These are phyloP conservation scores for Xerus rutilus DNA, from an alignment of 2,797 vertebrate genomes.

Conservation along the genomic window DNA sequence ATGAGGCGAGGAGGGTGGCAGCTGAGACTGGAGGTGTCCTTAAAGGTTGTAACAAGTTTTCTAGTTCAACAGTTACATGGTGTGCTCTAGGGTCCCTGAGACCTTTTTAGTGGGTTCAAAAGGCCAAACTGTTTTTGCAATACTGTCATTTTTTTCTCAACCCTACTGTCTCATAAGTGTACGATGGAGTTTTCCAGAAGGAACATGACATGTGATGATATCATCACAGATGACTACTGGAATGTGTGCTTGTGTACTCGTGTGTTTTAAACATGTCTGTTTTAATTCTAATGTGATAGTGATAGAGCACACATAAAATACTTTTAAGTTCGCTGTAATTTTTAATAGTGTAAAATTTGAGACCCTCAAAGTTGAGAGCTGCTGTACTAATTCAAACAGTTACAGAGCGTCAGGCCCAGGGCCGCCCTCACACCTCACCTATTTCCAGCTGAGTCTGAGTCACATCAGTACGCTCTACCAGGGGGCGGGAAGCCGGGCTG, in stretches of 20 bases:
- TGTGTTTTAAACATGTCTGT: neutral
- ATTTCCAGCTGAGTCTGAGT: neutral
- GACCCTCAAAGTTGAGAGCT: neutral
- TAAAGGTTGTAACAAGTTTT: neutral
- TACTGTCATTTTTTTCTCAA: neutral
- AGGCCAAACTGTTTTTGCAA: neutral
- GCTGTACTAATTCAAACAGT: neutral
- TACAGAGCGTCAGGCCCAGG: neutral
- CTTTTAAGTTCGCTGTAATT: neutral
- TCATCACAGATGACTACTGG: neutral
- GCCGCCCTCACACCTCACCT: neutral
- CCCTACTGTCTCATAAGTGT: neutral
- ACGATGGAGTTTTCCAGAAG: conserved; percentile 45
- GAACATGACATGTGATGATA: neutral
- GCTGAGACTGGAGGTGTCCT: neutral
- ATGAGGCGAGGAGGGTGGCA: neutral
- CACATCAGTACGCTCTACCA: neutral
- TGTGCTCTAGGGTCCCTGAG: neutral
- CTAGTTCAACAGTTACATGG: neutral
- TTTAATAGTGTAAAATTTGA: neutral
- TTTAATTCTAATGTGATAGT: neutral
- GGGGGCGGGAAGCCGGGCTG: neutral
- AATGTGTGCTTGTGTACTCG: neutral
- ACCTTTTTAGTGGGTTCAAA: neutral
- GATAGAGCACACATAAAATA: neutral